These are phyloP conservation scores for Psammodynastes pulverulentus DNA, from an alignment of 2,113 vertebrate genomes.

Conservation along the genomic window DNA sequence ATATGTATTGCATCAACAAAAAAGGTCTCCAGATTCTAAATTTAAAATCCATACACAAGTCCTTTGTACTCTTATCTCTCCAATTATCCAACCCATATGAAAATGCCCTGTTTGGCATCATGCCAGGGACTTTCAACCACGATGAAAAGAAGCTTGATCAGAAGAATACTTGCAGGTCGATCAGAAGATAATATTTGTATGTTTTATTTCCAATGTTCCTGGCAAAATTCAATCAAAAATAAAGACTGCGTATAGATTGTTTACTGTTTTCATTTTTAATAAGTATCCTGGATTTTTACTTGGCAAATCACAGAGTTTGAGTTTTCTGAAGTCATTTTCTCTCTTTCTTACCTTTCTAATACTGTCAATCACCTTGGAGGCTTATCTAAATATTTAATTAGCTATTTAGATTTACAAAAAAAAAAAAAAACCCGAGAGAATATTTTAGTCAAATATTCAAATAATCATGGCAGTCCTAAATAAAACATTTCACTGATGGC, in stretches of 20 bases:
- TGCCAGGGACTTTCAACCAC: slow-evolving; percentile 39
- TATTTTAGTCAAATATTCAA: slow-evolving; percentile 66
- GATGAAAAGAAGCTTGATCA: slow-evolving; percentile 46
- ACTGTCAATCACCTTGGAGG: slow-evolving; percentile 59
- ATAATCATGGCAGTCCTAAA: slow-evolving; percentile 66
- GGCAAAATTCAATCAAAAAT: slow-evolving; percentile 54
- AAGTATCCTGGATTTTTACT: slow-evolving; percentile 55
- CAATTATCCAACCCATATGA: background rate
- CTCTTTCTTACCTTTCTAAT: slow-evolving; percentile 62
- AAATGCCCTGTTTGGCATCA: background rate
- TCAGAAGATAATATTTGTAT: slow-evolving; percentile 48
- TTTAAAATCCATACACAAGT: background rate
- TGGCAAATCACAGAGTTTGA: slow-evolving; percentile 42
- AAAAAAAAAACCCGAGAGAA: slow-evolving; percentile 2
- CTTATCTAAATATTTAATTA: slow-evolving; percentile 69
- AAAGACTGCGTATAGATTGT: slow-evolving; percentile 59
- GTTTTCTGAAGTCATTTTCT: slow-evolving; percentile 17
- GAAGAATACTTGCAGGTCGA: slow-evolving; percentile 46
- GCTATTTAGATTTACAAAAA: background rate
- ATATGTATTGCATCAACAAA: background rate
- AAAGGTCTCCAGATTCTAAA: background rate
- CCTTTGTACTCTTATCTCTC: background rate
- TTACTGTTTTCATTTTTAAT: slow-evolving; percentile 24
- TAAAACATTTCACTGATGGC: slow-evolving; percentile 66
- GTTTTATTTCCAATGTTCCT: slow-evolving; percentile 59